Evolutionary conservation across 2,113 vertebrate genomes (phyloP), one percentile per base, ranked within the genome.

Genomic region (Hoplias malabaricus): DNA sequence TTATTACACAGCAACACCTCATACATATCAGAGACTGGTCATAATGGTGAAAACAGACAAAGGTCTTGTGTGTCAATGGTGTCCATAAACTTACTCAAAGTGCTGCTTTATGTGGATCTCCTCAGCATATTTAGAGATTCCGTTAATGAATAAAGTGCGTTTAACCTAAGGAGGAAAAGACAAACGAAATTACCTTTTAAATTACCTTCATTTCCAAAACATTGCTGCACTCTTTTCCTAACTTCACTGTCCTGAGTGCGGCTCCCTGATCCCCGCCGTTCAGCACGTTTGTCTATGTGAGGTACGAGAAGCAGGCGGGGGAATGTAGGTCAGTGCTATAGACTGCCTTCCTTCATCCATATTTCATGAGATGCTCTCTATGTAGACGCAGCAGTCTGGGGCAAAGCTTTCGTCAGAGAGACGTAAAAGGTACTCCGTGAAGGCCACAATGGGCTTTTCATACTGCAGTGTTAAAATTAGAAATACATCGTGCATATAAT

Each of bases 101-200:
- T 99, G 97, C 79, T 96, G 96, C 80, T 98, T 99, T 88, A 99
- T 99, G 77, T 99, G 95, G 69, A 88, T 93, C 54, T 97, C 93
- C 84, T 98, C 96, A 0, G 97, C 96, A 0, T 99, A 98, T 83
- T 96, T 99, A 69, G 96, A 99, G 83, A 99, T 97, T 10, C 96
- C 96, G 5, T 95, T 98, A 69, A 99, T 98, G 81, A 98, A 99
- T 12, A 99, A 94, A 73, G 97, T 99, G 74, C 96, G 91, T 84
- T 99, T 98, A 82, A 99, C 96, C 97, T 99, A 86, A 9, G 78
- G 82, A 6, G 61, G 71, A 46, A 25, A 72, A 43, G 25, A 65
- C n/a, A 9, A 27, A 46, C 10, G 5, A 43, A 7, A 43, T n/a
- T n/a, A n/a, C n/a, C n/a, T n/a, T n/a, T n/a, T n/a, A n/a, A n/a